A percentile compares a stretch with the other conserved stretches of the same genome.
Conservation (phyloP, 2,888 invertebrate species). For the Camponotus fellah region DNA sequence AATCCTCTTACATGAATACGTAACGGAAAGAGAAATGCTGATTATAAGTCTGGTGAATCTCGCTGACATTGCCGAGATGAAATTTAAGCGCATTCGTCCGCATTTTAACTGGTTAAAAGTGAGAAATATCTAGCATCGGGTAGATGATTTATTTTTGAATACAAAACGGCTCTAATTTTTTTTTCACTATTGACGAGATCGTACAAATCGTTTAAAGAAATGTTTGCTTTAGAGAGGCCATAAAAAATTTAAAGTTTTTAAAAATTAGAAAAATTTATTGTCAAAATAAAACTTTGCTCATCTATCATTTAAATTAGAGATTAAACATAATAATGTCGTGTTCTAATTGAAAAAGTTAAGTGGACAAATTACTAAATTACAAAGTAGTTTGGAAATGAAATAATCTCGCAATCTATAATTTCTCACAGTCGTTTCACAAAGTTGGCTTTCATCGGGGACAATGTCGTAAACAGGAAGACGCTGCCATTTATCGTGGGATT, state of each 20-base stretch:
- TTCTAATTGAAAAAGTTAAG: not conserved
- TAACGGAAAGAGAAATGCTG: constrained; percentile 23
- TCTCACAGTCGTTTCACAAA: constrained; percentile 6
- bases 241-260: not conserved
- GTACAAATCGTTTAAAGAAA: not conserved
- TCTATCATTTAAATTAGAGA: not conserved
- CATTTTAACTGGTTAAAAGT: not conserved
- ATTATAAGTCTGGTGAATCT: constrained; percentile 21
- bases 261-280: not conserved
- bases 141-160: not conserved
- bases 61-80: not conserved
- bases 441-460: constrained; percentile 7
- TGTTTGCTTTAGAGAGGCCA: not conserved
- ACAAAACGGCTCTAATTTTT: not conserved
- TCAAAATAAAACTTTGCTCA: not conserved
- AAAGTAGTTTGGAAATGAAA: not conserved
- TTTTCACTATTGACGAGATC: not conserved
- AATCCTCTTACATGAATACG: constrained; percentile 25
- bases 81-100: not conserved
- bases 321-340: not conserved
- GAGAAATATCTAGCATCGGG: not conserved
- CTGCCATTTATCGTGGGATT: constrained; percentile 24
- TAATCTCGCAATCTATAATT: constrained; percentile 23
- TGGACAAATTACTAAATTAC: not conserved
- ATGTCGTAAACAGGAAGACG: constrained; percentile 38